phyloP scores from a whole-genome alignment of 2,113 vertebrate species.

The Martes martes region DNA sequence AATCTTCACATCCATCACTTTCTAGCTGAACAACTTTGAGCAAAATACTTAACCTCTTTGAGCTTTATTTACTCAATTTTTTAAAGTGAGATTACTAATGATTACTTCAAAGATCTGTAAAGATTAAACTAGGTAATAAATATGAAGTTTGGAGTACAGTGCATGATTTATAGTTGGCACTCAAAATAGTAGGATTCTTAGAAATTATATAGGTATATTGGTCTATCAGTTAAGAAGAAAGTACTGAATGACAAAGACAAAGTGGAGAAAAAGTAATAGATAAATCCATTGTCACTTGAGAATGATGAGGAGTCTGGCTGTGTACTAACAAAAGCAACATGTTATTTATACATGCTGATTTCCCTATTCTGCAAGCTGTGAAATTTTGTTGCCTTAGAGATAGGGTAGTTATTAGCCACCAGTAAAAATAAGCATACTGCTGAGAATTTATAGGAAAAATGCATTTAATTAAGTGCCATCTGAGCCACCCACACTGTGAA shows the following conservation, averaged over 20 bases:
- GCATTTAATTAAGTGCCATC: slow-evolving; percentile 77
- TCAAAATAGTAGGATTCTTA: background rate
- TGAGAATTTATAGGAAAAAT: slow-evolving; percentile 67
- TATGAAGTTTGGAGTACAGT: background rate
- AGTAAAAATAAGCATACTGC: slow-evolving; percentile 64
- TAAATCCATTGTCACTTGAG: background rate
- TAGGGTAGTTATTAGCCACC: slow-evolving; percentile 53
- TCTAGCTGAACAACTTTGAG: background rate
- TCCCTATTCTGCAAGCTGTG: slow-evolving; percentile 43
- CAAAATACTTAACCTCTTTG: background rate
- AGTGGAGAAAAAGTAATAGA: background rate
- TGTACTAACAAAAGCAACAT: background rate
- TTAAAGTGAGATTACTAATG: background rate
- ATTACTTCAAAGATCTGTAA: background rate
- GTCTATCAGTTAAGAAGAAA: background rate
- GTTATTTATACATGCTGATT: background rate
- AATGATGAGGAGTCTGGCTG: background rate
- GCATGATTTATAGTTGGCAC: background rate
- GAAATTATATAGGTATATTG: background rate
- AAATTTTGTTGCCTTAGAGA: slow-evolving; percentile 62
- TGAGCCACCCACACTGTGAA: slow-evolving; percentile 79
- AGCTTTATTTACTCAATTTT: background rate
- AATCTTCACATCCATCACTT: background rate
- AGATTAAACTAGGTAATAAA: background rate
- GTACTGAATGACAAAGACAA: background rate